phyloP scores from a whole-genome alignment of 2,797 vertebrate genomes.

The Sebastes nivosus region DNA sequence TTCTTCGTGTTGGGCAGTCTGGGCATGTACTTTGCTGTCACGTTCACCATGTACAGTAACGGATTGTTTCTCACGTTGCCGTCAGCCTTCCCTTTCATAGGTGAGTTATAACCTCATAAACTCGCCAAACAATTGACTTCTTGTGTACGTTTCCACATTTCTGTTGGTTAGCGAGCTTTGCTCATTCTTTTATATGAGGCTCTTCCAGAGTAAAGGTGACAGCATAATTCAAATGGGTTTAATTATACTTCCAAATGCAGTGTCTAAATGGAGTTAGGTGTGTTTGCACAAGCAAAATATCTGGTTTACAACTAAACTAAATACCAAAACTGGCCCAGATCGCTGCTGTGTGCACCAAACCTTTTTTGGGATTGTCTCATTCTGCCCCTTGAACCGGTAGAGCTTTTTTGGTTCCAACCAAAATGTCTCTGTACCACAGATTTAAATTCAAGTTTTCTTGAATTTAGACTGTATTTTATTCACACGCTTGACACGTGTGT shows the following conservation, averaged over 20 bases:
- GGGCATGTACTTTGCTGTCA: constrained; percentile 90
- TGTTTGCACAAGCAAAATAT: constrained; percentile 7
- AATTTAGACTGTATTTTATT: too few species aligned
- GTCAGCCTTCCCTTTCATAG: constrained; percentile 88
- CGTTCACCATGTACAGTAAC: constrained; percentile 91
- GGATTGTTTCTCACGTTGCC: constrained; percentile 86
- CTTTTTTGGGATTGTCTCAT: not conserved
- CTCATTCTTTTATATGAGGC: not conserved
- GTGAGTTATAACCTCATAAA: constrained; percentile 73
- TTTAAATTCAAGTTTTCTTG: too few species aligned
- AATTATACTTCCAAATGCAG: not conserved
- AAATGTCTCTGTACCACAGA: not conserved
- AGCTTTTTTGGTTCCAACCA: not conserved
- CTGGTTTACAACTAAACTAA: not conserved
- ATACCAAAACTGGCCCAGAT: not conserved
- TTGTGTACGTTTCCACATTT: not conserved
- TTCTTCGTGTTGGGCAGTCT: constrained; percentile 93
- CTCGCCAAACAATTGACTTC: not conserved
- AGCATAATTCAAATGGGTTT: not conserved
- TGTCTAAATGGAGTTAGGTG: not conserved
- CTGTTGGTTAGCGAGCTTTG: not conserved
- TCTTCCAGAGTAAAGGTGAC: not conserved
- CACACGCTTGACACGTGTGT: too few species aligned
- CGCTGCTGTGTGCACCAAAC: not conserved
- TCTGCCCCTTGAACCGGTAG: not conserved